Evolutionary conservation across 2,888 invertebrate species (phyloP).

Genomic region (Baccha elongata): DNA sequence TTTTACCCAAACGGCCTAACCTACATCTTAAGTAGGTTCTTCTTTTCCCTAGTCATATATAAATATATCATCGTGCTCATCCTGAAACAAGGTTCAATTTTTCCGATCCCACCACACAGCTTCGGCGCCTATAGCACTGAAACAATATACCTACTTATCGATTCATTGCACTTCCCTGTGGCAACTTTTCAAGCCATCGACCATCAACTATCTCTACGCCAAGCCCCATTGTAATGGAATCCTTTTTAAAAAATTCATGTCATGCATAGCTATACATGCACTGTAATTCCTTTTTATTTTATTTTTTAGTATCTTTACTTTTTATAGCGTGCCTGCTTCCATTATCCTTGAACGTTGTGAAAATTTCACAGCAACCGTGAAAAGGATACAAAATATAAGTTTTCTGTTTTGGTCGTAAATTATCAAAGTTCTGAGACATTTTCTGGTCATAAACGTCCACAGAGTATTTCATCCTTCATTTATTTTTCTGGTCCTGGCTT

Average conservation of each 20-base stretch:
- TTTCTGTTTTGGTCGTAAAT: constrained; percentile 49
- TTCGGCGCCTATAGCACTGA: neutral
- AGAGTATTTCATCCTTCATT: constrained; percentile 1
- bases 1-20: constrained; percentile 14
- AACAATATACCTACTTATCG: constrained; percentile 66
- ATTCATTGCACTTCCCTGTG: constrained; percentile 57
- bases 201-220: constrained; percentile 39
- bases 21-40: constrained; percentile 21
- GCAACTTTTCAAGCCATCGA: constrained; percentile 44
- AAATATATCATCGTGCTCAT: constrained; percentile 9
- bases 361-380: constrained; percentile 36
- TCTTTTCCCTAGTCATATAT: neutral
- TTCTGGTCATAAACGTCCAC: constrained; percentile 31
- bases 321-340: constrained; percentile 31
- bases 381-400: constrained; percentile 37
- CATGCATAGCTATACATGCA: constrained; percentile 46
- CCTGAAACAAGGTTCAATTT: constrained; percentile 28
- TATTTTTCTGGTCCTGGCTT: neutral
- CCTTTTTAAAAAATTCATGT: constrained; percentile 49
- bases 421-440: constrained; percentile 52
- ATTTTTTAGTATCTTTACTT: neutral
- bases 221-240: constrained; percentile 5
- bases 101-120: neutral
- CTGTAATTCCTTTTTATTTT: constrained; percentile 36
- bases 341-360: constrained; percentile 63